Conservation (phyloP, 2,797 vertebrate species). For the Cheirogaleus major region DNA sequence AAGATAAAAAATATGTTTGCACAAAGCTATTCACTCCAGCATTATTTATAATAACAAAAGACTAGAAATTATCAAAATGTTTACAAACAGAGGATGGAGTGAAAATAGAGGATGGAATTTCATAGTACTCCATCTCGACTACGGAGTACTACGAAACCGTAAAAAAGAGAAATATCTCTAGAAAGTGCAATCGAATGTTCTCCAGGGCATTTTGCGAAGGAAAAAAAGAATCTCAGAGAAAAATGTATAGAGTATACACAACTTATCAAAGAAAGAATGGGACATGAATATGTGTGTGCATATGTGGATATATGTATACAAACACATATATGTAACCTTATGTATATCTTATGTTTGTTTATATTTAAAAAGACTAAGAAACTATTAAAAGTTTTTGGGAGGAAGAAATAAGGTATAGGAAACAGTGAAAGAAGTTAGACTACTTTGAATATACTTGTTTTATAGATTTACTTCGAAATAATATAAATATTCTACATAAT, state of each 20-base stretch:
- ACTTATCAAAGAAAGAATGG: not conserved
- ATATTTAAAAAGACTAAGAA: not conserved
- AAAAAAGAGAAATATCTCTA: not conserved
- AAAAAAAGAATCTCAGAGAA: not conserved
- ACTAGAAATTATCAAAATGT: not conserved
- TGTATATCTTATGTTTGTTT: not conserved
- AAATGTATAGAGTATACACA: not conserved
- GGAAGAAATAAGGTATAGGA: not conserved
- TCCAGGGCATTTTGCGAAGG: not conserved
- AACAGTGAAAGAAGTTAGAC: not conserved
- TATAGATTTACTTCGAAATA: not conserved
- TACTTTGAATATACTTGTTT: not conserved
- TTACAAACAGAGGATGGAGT: not conserved
- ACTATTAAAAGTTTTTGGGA: not conserved
- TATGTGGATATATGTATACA: not conserved
- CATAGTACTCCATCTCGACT: not conserved
- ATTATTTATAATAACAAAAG: constrained; percentile 1
- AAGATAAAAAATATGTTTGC: not conserved
- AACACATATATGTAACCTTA: not conserved
- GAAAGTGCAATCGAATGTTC: not conserved
- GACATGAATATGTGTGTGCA: no score
- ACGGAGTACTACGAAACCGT: not conserved
- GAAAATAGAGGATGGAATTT: not conserved
- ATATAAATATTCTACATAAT: not conserved
- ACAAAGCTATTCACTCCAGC: not conserved